Evolutionary conservation across 1,140 invertebrate species (phyloP).

Genomic region (Leptestheria dahalacensis): DNA sequence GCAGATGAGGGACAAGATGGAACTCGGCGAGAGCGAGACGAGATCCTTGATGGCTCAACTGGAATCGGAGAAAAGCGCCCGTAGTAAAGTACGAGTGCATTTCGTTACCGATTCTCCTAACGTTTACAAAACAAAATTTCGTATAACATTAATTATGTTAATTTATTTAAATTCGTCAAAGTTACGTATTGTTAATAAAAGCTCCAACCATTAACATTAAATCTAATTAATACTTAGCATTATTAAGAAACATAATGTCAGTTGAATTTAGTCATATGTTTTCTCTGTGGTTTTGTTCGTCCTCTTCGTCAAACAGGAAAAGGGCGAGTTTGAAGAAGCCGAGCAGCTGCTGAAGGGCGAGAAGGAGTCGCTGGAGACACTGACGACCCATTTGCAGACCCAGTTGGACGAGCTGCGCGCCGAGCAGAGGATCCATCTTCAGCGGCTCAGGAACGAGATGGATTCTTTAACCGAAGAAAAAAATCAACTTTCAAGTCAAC

Average conservation of each 20-base stretch:
- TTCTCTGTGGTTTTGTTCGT: not conserved
- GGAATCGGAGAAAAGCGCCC: not conserved
- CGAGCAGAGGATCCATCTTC: slow-evolving; percentile 2
- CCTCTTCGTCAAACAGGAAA: not conserved
- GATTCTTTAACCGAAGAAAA: slow-evolving; percentile 2
- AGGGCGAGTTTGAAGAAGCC: not conserved
- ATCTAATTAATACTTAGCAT: too few species aligned
- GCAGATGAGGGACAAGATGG: not conserved
- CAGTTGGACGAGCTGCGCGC: slow-evolving; percentile 1
- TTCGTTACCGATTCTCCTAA: too few species aligned
- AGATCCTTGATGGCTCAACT: not conserved
- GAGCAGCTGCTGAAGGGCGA: slow-evolving; percentile 4
- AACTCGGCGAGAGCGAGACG: not conserved
- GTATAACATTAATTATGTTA: too few species aligned
- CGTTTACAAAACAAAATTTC: too few species aligned
- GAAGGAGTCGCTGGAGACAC: slow-evolving; percentile 4
- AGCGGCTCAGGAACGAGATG: slow-evolving; percentile 2
- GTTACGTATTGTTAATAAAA: too few species aligned
- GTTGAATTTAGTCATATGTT: not conserved
- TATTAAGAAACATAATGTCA: too few species aligned
- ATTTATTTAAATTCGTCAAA: too few species aligned
- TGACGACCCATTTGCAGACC: not conserved
- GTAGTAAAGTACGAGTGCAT: not conserved
- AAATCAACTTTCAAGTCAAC: not conserved
- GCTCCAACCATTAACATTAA: too few species aligned